Conservation (phyloP, 2,797 vertebrate genomes). For the Crocodylus rhombifer region DNA sequence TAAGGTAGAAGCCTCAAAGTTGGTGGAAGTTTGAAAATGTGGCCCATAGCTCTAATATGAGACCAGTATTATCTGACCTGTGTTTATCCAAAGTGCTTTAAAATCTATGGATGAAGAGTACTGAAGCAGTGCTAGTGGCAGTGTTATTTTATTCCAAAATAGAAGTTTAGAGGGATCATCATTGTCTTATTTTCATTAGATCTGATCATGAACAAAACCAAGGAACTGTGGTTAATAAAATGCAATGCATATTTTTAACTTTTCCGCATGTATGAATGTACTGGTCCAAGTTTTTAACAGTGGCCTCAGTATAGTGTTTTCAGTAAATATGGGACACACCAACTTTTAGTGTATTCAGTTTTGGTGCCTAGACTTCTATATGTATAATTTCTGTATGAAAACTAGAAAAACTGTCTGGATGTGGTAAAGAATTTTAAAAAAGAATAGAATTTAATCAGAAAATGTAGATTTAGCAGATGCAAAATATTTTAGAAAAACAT, state of each 20-base stretch:
- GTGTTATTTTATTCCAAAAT: background rate
- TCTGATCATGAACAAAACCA: background rate
- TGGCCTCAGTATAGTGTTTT: background rate
- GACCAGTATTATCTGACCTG: background rate
- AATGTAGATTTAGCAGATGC: too few relatives aligned
- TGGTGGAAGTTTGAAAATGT: background rate
- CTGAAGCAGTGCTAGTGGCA: background rate
- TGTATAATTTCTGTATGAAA: too few relatives aligned
- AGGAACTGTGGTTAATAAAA: background rate
- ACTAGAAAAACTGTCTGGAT: too few relatives aligned
- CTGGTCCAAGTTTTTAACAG: background rate
- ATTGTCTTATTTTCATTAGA: background rate
- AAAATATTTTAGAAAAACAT: too few relatives aligned
- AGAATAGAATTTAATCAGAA: too few relatives aligned
- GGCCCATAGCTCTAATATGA: background rate
- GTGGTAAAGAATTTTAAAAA: too few relatives aligned
- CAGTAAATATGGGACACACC: background rate
- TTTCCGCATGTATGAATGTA: background rate
- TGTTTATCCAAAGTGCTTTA: background rate
- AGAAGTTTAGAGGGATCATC: background rate
- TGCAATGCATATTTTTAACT: background rate
- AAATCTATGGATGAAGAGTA: background rate
- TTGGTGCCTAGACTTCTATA: background rate
- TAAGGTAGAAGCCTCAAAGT: background rate
- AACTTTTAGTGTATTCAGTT: background rate